phyloP scores from a whole-genome alignment of 2,888 invertebrate genomes.

The Scelioninae gen. 1 region DNA sequence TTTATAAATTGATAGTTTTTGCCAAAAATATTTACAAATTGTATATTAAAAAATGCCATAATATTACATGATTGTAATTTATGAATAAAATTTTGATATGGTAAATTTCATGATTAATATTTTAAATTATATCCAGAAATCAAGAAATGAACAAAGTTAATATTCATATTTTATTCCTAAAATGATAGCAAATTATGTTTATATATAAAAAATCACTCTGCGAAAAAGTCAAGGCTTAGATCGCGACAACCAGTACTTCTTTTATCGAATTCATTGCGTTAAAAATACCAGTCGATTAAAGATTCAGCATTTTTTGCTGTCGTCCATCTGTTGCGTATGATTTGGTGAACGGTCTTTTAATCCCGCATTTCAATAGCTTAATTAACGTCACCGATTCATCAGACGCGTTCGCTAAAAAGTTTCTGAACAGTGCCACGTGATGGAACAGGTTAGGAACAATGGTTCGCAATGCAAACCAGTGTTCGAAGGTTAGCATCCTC shows the following conservation, averaged over 20 bases:
- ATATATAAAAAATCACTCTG: slow-evolving; percentile 18
- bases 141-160: too few relatives aligned
- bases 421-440: slow-evolving; percentile 47
- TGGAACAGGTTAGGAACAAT: slow-evolving; percentile 76
- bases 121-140: too few relatives aligned
- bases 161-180: too few relatives aligned
- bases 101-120: too few relatives aligned
- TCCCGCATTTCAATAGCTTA: slow-evolving; percentile 45
- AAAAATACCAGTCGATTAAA: slow-evolving; percentile 49
- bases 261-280: slow-evolving; percentile 20
- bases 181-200: neutral
- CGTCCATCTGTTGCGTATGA: slow-evolving; percentile 20
- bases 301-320: slow-evolving; percentile 32
- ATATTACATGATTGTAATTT: too few relatives aligned
- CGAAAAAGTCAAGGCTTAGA: slow-evolving; percentile 39
- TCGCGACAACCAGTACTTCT: slow-evolving; percentile 1
- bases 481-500: slow-evolving; percentile 76
- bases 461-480: slow-evolving; percentile 76
- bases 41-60: too few relatives aligned
- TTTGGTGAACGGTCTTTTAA: slow-evolving; percentile 23
- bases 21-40: too few relatives aligned
- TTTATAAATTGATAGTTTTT: too few relatives aligned
- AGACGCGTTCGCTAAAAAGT: slow-evolving; percentile 25
- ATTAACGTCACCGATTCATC: slow-evolving; percentile 55
- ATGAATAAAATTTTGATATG: too few relatives aligned